Percentiles rank a stretch among this genome's conserved stretches.
phyloP scores from a whole-genome alignment of 1,140 invertebrate genomes.

The Ladona fulva region DNA sequence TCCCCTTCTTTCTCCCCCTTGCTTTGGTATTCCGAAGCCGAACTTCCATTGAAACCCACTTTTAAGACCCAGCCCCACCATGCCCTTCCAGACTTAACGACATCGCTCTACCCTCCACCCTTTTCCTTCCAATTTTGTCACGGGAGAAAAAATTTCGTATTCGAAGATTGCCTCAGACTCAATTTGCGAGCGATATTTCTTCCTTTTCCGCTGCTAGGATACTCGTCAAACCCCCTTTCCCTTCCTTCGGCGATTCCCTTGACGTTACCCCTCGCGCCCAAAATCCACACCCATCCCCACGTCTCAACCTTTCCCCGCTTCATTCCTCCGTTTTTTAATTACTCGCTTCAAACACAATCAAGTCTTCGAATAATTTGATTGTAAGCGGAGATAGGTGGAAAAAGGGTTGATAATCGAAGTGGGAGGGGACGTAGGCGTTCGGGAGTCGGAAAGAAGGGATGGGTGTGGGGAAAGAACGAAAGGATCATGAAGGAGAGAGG shows the following conservation, averaged over 20 bases:
- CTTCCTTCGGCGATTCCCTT: background rate
- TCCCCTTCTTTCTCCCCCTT: background rate
- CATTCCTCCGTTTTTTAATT: background rate
- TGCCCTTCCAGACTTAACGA: background rate
- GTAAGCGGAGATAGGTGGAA: background rate
- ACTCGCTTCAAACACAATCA: constrained; percentile 1
- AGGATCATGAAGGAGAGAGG: background rate
- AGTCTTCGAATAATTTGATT: constrained; percentile 10
- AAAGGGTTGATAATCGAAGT: background rate
- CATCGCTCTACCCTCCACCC: background rate
- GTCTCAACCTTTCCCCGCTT: background rate
- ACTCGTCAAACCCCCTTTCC: background rate
- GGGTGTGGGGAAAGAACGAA: background rate
- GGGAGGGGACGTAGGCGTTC: background rate
- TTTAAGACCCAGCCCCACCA: background rate
- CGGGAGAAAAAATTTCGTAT: background rate
- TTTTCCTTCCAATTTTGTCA: background rate
- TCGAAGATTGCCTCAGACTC: constrained; percentile 3
- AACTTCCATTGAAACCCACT: background rate
- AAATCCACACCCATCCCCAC: background rate
- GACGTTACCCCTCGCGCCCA: background rate
- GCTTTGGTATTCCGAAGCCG: background rate
- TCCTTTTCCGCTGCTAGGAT: background rate
- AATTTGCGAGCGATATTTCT: constrained; percentile 6
- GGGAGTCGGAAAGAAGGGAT: background rate